These are phyloP conservation scores for Ophthalmolycus amberensis DNA, from an alignment of 2,113 vertebrate genomes.

Conservation along the genomic window DNA sequence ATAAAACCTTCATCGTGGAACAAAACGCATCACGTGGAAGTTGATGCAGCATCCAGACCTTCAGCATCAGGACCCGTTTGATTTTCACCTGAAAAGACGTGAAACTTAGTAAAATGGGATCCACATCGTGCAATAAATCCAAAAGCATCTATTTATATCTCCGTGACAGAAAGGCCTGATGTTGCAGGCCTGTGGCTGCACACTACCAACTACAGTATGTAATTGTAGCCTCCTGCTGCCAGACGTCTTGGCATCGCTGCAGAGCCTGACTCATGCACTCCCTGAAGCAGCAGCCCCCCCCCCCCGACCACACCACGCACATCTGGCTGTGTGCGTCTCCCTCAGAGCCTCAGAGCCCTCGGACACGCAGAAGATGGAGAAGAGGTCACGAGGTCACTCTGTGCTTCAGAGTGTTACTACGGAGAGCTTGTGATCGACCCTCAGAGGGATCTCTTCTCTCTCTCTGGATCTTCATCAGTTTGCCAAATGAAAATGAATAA, in stretches of 20 bases:
- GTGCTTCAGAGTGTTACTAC: background rate
- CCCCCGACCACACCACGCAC: background rate
- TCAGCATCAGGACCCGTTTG: background rate
- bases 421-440: background rate
- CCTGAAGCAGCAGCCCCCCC: background rate
- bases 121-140: no score
- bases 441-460: background rate
- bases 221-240: background rate
- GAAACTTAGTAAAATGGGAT: background rate
- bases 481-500: no score
- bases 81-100: background rate
- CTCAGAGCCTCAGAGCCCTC: constrained; percentile 48
- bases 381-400: background rate
- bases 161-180: background rate
- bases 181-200: background rate
- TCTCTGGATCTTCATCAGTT: background rate
- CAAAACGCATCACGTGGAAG: no score
- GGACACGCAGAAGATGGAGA: constrained; percentile 50
- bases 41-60: background rate
- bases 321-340: background rate
- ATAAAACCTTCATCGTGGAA: background rate
- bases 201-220: constrained; percentile 1
- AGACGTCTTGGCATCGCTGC: constrained; percentile 27
- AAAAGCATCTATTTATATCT: background rate
- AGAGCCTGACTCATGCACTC: constrained; percentile 25